These are phyloP conservation scores for Nebria brevicollis DNA, from an alignment of 2,888 invertebrate genomes.

Conservation along the genomic window DNA sequence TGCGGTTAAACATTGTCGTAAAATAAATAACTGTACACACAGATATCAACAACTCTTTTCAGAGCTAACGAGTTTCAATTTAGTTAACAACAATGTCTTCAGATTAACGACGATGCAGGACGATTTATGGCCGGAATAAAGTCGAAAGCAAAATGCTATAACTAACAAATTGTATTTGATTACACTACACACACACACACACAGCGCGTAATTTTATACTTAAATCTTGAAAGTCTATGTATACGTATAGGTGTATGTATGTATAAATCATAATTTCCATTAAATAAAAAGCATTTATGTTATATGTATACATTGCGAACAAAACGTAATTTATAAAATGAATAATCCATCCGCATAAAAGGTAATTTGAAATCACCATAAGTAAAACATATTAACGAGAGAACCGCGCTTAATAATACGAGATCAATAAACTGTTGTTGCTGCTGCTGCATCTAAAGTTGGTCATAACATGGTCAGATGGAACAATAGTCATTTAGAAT, in stretches of 20 bases:
- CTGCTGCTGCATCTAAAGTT: background rate
- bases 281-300: background rate
- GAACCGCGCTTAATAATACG: background rate
- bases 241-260: too few relatives aligned
- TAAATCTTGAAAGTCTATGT: too few relatives aligned
- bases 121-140: background rate
- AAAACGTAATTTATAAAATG: background rate
- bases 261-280: too few relatives aligned
- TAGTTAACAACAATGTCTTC: background rate
- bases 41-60: background rate
- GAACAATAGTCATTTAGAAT: too few relatives aligned
- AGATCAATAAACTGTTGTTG: background rate
- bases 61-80: background rate
- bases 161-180: too few relatives aligned
- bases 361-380: background rate
- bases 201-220: too few relatives aligned
- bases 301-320: background rate
- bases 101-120: background rate
- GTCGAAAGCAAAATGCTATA: background rate
- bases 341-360: background rate
- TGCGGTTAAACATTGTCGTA: background rate
- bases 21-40: background rate
- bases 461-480: background rate
- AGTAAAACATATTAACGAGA: background rate
- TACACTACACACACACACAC: too few relatives aligned